Evolutionary conservation across 2,113 vertebrate species (phyloP), one percentile per base, ranked within the genome.

Genomic region (Mobula birostris): DNA sequence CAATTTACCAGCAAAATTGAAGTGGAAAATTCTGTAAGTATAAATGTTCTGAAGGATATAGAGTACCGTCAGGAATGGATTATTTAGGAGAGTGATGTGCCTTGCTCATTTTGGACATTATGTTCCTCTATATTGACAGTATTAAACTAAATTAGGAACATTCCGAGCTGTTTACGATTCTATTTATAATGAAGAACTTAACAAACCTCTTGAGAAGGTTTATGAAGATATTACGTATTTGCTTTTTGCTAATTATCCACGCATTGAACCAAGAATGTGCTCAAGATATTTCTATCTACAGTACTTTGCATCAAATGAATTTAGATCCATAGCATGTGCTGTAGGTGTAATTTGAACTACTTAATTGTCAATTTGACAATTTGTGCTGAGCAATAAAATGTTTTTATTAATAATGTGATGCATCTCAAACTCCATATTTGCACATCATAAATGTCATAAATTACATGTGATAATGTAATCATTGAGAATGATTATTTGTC

Each of bases 281-380:
- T 74, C 68, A 92, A n/a, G 32, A 74, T 74, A 74, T 93, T 93
- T 68, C 66, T 40, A 48, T 56, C 19, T 27, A 48, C 11, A 48
- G 48, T 48, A 48, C 48, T 29, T 93, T 74, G 68, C n/a, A 29
- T 74, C 90, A 48, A 76, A 29, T 72, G 27, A 56, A 74, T 93
- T 93, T 90, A 66, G 36, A 74, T 93, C 36, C 68, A 93, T 74
- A 27, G 9, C 68, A 74, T n/a, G 24, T 87, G 12, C 24, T 61
- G 27, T 63, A 29, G 61, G 29, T 93, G 5, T 72, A 48, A 72
- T 48, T 93, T 76, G 32, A 74, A 72, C 68, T 32, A 8, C 48
- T 93, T 74, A 74, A 93, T 93, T 74, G 32, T 93, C 74, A 24
- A 93, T 48, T 93, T 93, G 36, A 40, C 68, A 93, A 74, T 36